Percentiles rank a stretch among this genome's conserved stretches.
These are phyloP conservation scores for Phyllotreta striolata DNA, from an alignment of 2,888 invertebrate species.

Conservation along the genomic window DNA sequence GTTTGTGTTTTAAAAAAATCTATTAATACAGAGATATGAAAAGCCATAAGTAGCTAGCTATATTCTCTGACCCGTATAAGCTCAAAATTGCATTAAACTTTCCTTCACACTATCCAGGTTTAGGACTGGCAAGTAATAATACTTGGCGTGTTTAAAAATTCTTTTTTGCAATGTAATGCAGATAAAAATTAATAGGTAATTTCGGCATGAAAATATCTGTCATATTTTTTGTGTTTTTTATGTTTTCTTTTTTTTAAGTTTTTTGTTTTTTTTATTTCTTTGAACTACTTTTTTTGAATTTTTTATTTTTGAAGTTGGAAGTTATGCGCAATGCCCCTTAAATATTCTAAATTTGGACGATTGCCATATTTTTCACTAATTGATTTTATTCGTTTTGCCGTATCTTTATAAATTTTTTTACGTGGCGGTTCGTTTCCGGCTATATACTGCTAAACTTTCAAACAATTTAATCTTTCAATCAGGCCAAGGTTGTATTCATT, in stretches of 20 bases:
- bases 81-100: neutral
- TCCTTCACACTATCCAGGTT: slow-evolving; percentile 7
- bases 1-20: too few relatives aligned
- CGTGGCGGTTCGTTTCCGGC: slow-evolving; percentile 10
- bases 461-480: too few relatives aligned
- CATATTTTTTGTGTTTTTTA: neutral
- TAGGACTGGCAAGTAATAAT: slow-evolving; percentile 10
- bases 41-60: too few relatives aligned
- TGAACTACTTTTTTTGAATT: neutral
- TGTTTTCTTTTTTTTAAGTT: neutral
- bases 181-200: neutral
- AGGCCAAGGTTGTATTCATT: too few relatives aligned
- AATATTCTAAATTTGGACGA: slow-evolving; percentile 18
- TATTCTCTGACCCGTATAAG: too few relatives aligned
- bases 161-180: slow-evolving; percentile 2
- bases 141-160: slow-evolving; percentile 10
- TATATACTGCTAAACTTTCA: slow-evolving; percentile 17
- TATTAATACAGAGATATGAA: too few relatives aligned
- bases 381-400: slow-evolving; percentile 10
- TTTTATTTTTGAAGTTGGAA: neutral
- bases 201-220: slow-evolving; percentile 4
- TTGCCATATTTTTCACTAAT: neutral
- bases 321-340: slow-evolving; percentile 12
- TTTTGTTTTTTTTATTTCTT: slow-evolving; percentile 1
- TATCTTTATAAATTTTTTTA: slow-evolving; percentile 13